phyloP scores from a whole-genome alignment of 2,888 invertebrate genomes.

The Volucella inflata region DNA sequence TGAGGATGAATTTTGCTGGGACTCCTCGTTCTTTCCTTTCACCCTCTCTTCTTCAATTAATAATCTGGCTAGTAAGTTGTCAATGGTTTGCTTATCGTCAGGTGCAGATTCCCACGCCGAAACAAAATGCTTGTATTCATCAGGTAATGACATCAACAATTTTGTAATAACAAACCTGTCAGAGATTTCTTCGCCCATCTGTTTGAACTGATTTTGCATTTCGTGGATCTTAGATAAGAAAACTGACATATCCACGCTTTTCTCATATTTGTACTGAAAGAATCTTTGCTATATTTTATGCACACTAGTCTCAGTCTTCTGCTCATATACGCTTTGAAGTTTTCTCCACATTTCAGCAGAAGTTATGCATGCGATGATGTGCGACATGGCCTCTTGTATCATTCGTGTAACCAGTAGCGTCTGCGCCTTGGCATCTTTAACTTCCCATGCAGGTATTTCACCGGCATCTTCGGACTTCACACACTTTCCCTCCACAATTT shows the following conservation, averaged over 20 bases:
- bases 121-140: too few relatives aligned
- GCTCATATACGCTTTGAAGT: constrained; percentile 20
- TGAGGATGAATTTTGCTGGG: constrained; percentile 7
- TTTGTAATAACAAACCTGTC: not conserved
- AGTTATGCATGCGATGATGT: constrained; percentile 16
- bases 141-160: too few relatives aligned
- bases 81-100: too few relatives aligned
- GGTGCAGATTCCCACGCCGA: too few relatives aligned
- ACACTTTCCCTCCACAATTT: constrained; percentile 21
- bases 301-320: constrained; percentile 13
- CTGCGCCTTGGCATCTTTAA: constrained; percentile 17
- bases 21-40: constrained; percentile 17
- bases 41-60: constrained; percentile 13
- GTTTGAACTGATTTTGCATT: constrained; percentile 15
- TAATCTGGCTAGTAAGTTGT: too few relatives aligned
- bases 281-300: constrained; percentile 13
- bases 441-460: constrained; percentile 12
- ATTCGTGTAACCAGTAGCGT: constrained; percentile 17
- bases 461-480: constrained; percentile 15
- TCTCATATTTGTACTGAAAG: constrained; percentile 11
- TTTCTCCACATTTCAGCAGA: constrained; percentile 24
- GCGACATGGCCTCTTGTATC: constrained; percentile 15
- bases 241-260: constrained; percentile 4
- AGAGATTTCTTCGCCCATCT: constrained; percentile 4
- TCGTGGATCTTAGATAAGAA: constrained; percentile 1